Base-by-base conservation (phyloP, 2,888 invertebrate genomes). In the Tachystola acroxantha region DNA sequence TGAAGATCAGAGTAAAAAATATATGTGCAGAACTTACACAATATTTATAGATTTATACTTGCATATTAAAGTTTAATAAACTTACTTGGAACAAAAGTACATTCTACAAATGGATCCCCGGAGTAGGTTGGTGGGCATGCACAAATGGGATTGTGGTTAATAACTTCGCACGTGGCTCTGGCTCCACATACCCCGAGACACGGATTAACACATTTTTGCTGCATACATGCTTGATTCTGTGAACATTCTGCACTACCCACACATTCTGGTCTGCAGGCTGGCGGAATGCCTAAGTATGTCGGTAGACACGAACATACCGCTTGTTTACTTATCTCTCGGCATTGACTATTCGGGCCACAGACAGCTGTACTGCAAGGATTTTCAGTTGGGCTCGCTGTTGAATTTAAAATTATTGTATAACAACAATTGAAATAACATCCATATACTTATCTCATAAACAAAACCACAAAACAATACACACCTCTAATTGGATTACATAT, bases 61-160 rank as follows among this genome's bases (percentile, higher is more conserved):
- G 3, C 19, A 19, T 19, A 19, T 19, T 19, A 20, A 6, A 20
- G 20, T 2, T 20, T 2, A 19, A 19, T 3, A 27, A n/a, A 63
- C 78, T 70, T 67, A 85, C 84, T 74, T 45, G 59, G 43, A 26
- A 67, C 44, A 48, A 68, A 62, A 39, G 53, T 84, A 65, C 92
- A 89, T 56, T 77, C 68, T 36, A 81, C 78, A 53, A 91, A 91
- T 16, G 92, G 91, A 77, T 93, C 91, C 6, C 93, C 93, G 1
- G 89, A 89, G 51, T 88, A 89, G 25, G 90, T 89, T 66, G 76
- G 79, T 66, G 91, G 88, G 59, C 95, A 95, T 2, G 90, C 85
- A 64, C 95, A 95, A 22, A 90, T 88, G 2, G 95, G 93, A 40
- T 90, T 91, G 56, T 95, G 95, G 64, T 92, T 93, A 13, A 92